Base-by-base conservation (phyloP, 2,797 vertebrate species). In the Odontamblyopus lacepedii region DNA sequence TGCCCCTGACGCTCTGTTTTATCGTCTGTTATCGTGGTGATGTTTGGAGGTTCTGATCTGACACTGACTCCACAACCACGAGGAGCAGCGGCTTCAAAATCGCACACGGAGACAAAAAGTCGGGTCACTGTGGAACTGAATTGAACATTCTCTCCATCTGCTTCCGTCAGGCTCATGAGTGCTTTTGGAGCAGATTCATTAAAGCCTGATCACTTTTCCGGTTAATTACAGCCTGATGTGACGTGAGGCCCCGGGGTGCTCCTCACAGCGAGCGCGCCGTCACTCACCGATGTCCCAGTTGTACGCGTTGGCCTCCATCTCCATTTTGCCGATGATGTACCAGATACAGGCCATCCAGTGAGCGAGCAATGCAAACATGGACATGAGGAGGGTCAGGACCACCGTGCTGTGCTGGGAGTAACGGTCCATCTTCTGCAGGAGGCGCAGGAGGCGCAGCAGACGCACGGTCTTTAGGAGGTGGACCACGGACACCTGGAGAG, bases 321-420 rank as follows among this genome's bases (percentile, higher is more conserved):
- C 98, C 94, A 96, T 98, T 88, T 96, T 98, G 84, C 98, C 98
- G 50, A 99, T 98, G 87, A 99, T 95, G 73, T 97, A 99, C 98
- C 98, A 99, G 93, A 99, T 98, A 89, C 98, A 99, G 27, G 98
- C 98, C 98, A 99, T 98, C 98, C 98, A 99, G 90, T 99, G 98
- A 53, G 96, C 98, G 63, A 99, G 93, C 85, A 99, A 93, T 27
- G 97, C 97, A 61, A 99, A 99, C 96, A 98, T 97, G 80, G 96
- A 98, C 98, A 99, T 99, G 76, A 99, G 95, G 74, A 99, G 93
- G 0, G 97, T 98, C 77, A 99, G 95, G 48, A 99, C 98, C 50
- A 98, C 95, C 0, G 97, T 97, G 92, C 97, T 98, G 86, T 99
- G 97, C 86, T 99, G 98, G 0, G 98, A 99, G 84, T 98, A 99